Conservation (phyloP, 2,113 vertebrate species). For the Orycteropus afer region DNA sequence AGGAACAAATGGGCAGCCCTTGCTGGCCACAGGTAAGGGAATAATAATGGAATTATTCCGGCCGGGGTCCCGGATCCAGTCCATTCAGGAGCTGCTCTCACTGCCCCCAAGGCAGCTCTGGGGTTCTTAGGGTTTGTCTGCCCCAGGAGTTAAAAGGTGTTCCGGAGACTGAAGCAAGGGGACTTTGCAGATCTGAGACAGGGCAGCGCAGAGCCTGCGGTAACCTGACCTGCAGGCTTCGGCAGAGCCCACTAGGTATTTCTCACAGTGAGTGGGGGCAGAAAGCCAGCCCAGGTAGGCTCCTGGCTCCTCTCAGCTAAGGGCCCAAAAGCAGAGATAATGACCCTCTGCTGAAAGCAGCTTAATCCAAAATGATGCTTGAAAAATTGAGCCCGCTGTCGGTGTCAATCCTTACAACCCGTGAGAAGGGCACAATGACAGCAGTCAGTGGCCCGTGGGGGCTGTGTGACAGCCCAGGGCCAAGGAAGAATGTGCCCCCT, state of each 20-base stretch:
- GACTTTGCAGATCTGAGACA: constrained; percentile 62
- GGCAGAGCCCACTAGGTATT: not conserved
- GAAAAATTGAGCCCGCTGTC: not conserved
- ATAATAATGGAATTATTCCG: not conserved
- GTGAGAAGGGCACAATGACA: not conserved
- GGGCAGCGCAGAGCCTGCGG: constrained; percentile 35
- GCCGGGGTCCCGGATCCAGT: no score
- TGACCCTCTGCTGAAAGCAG: not conserved
- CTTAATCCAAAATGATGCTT: not conserved
- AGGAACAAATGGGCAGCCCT: not conserved
- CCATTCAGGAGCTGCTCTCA: not conserved
- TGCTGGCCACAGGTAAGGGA: not conserved
- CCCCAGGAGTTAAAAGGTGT: constrained; percentile 43
- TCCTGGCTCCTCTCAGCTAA: not conserved
- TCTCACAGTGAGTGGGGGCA: not conserved
- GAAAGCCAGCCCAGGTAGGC: not conserved
- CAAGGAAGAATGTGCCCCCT: not conserved
- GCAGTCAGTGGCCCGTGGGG: fast-evolving
- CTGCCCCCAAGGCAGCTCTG: not conserved
- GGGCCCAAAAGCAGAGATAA: not conserved
- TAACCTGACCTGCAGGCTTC: constrained; percentile 54
- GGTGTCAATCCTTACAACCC: not conserved
- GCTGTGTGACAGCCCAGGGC: not conserved
- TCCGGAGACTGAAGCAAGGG: not conserved
- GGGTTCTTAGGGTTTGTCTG: constrained; percentile 1